These are phyloP conservation scores for Leptinotarsa haldemani DNA, from an alignment of 2,888 invertebrate genomes.

Conservation along the genomic window DNA sequence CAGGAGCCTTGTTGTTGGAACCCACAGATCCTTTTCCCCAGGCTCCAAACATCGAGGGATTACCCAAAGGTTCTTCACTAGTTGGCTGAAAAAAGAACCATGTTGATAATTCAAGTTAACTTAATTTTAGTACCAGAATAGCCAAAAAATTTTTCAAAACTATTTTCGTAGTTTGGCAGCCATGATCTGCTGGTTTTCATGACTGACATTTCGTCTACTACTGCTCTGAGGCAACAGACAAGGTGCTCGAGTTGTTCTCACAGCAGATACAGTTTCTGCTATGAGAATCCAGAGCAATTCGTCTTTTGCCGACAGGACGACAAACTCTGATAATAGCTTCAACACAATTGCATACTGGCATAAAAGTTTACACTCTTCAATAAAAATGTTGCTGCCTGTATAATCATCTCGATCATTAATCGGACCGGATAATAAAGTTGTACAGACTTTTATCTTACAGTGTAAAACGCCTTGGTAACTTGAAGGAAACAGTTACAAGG, in stretches of 20 bases:
- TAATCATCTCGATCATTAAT: conserved; percentile 11
- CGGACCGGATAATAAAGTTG: conserved; percentile 13
- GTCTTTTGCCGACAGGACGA: no score
- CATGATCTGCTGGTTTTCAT: no score
- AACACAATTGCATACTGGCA: no score
- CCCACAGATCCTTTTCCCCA: conserved; percentile 65
- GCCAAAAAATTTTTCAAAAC: not conserved
- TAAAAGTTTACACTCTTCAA: no score
- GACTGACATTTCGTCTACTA: no score
- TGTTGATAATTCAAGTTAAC: no score
- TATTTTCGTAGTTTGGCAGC: no score
- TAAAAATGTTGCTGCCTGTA: conserved; percentile 11
- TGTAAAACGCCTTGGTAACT: conserved; percentile 20
- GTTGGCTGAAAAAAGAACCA: conserved; percentile 57
- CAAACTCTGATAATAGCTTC: no score
- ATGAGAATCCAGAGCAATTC: no score
- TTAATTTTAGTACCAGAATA: not conserved
- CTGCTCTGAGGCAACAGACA: no score
- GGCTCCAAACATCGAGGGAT: conserved; percentile 60
- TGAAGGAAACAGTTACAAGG: conserved; percentile 21
- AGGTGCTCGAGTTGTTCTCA: no score
- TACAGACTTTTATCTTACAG: conserved; percentile 19
- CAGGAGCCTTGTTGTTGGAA: conserved; percentile 56
- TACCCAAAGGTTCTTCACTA: conserved; percentile 67
- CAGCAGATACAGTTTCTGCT: no score